Percentiles rank a stretch among this genome's conserved stretches.
Conservation (phyloP, 1,140 invertebrate genomes). For the Ridgeia piscesae region DNA sequence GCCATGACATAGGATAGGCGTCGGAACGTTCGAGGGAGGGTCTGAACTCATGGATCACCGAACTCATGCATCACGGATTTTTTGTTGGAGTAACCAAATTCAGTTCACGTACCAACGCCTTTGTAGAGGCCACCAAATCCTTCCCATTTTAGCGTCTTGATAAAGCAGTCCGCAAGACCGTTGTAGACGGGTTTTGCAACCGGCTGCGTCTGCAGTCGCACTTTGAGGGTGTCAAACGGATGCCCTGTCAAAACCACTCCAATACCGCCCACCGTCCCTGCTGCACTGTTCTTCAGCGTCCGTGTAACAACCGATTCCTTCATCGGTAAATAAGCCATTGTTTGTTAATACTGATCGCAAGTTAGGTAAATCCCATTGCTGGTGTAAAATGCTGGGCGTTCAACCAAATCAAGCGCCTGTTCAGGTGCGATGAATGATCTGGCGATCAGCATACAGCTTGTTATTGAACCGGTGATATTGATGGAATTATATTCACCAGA, state of each 20-base stretch:
- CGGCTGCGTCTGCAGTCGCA: slow-evolving; percentile 32
- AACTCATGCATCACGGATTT: not conserved
- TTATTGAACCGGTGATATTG: not conserved
- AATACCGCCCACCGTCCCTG: slow-evolving; percentile 28
- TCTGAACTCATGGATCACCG: too few relatives aligned
- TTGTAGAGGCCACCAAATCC: slow-evolving; percentile 32
- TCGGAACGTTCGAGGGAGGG: too few relatives aligned
- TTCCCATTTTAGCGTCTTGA: slow-evolving; percentile 34
- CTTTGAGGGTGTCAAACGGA: slow-evolving; percentile 33
- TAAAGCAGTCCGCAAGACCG: slow-evolving; percentile 29
- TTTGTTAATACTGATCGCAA: not conserved
- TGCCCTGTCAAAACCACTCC: slow-evolving; percentile 27
- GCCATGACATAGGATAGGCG: too few relatives aligned
- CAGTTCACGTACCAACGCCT: slow-evolving; percentile 27
- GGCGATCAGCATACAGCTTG: too few relatives aligned
- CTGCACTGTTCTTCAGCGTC: slow-evolving; percentile 24
- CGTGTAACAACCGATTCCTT: not conserved
- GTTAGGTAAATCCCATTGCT: not conserved
- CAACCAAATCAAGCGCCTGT: not conserved
- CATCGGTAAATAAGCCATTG: not conserved
- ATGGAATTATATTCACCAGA: not conserved
- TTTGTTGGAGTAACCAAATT: not conserved
- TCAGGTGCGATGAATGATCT: not conserved
- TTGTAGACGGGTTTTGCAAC: slow-evolving; percentile 27
- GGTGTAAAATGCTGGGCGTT: not conserved